Percentiles rank a stretch among this genome's conserved stretches.
phyloP scores from a whole-genome alignment of 2,113 vertebrate species.

The Mesocricetus auratus region DNA sequence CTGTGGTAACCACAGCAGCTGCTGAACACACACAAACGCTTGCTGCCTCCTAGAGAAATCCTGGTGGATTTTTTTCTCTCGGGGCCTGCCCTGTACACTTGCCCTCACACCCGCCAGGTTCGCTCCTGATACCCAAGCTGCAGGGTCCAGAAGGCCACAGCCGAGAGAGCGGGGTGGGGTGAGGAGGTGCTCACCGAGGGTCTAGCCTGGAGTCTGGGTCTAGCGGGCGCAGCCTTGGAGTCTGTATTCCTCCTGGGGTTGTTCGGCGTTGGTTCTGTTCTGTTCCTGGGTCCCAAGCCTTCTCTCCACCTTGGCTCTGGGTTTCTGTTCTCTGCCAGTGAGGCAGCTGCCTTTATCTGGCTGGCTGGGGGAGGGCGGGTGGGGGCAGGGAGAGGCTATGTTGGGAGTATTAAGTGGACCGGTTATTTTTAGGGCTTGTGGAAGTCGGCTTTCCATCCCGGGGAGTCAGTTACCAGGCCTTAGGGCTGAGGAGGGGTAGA shows the following conservation, averaged over 20 bases:
- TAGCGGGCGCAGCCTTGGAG: not conserved
- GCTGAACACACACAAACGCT: not conserved
- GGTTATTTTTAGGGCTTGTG: constrained; percentile 82
- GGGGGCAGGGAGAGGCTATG: constrained; percentile 62
- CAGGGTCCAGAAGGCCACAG: too few relatives aligned
- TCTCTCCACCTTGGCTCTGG: not conserved
- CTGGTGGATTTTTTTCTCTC: not conserved
- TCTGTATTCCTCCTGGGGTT: not conserved
- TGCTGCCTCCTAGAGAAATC: not conserved
- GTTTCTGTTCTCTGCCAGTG: constrained; percentile 55
- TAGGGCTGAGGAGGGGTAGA: not conserved
- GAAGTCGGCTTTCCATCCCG: constrained; percentile 68
- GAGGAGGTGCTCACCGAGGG: constrained; percentile 20
- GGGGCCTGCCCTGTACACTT: not conserved
- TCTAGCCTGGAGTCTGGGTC: not conserved
- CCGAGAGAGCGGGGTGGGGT: too few relatives aligned
- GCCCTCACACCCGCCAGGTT: fast-evolving
- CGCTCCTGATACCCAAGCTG: not conserved
- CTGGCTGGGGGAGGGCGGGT: constrained; percentile 47
- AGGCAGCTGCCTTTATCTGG: constrained; percentile 82
- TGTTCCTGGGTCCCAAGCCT: not conserved
- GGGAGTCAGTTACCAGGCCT: constrained; percentile 68
- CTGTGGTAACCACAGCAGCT: not conserved
- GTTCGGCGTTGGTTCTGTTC: not conserved
- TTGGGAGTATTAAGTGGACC: constrained; percentile 78